Percentiles rank a stretch among this genome's conserved stretches.
These are phyloP conservation scores for Potorous gilbertii DNA, from an alignment of 2,797 vertebrate genomes.

Conservation along the genomic window DNA sequence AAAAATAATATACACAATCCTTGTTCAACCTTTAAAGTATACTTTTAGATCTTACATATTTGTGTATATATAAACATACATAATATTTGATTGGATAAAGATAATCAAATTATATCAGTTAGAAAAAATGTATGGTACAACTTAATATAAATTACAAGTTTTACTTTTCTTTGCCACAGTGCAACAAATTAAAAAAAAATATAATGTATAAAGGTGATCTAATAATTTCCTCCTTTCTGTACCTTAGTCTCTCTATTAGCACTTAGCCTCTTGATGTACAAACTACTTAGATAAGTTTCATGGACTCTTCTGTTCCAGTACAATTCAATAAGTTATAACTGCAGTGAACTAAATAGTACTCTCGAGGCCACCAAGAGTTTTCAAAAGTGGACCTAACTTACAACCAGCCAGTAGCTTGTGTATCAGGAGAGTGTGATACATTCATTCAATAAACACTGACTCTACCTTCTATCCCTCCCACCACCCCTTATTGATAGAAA, in stretches of 20 bases:
- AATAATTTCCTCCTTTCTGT: not conserved
- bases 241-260: not conserved
- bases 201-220: not conserved
- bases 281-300: accelerated
- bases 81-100: not conserved
- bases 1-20: not conserved
- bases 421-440: not conserved
- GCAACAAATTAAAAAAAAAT: not conserved
- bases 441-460: not conserved
- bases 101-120: not conserved
- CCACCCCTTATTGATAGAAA: not conserved
- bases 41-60: not conserved
- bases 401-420: too few relatives aligned
- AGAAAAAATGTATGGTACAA: not conserved
- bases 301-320: too few relatives aligned
- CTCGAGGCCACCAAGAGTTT: accelerated
- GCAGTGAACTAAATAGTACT: not conserved
- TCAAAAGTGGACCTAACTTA: not conserved
- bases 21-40: not conserved
- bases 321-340: not conserved
- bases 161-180: too few relatives aligned
- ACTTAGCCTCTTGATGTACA: not conserved
- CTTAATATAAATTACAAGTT: accelerated
- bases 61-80: not conserved
- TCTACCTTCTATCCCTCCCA: not conserved